Evolutionary conservation across 2,797 vertebrate genomes (phyloP).

Genomic region (Lateolabrax maculatus): DNA sequence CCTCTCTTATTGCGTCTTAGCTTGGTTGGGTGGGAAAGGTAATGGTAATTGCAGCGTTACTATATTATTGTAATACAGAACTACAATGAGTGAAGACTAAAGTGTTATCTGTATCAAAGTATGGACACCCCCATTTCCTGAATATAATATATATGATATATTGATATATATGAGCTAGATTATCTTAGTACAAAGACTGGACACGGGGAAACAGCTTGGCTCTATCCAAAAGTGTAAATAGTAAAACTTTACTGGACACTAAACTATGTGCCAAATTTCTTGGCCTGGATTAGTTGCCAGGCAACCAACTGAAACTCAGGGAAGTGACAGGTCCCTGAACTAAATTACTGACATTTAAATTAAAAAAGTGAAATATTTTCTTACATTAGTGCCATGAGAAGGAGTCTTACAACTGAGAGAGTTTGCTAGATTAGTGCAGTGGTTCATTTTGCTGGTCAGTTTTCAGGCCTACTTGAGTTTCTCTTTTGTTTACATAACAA

Average conservation of each 20-base stretch:
- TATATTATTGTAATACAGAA: too few species aligned
- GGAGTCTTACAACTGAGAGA: not conserved
- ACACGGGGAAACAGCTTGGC: not conserved
- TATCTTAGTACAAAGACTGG: not conserved
- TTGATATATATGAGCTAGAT: too few species aligned
- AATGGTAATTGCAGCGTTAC: too few species aligned
- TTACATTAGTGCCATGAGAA: not conserved
- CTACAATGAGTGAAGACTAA: not conserved
- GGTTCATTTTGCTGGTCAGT: constrained; percentile 9
- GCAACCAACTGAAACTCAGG: not conserved
- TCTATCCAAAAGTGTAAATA: not conserved
- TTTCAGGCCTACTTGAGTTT: constrained; percentile 2
- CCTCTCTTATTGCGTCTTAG: not conserved
- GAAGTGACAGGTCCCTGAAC: not conserved
- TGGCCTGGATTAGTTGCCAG: not conserved
- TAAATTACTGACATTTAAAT: not conserved
- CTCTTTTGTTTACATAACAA: constrained; percentile 43
- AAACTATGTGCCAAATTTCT: rapidly evolving
- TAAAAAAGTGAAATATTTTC: not conserved
- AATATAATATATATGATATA: too few species aligned
- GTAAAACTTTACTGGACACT: too few species aligned
- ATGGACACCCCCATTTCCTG: too few species aligned
- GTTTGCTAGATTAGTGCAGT: constrained; percentile 11
- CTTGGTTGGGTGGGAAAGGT: not conserved
- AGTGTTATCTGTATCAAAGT: not conserved